Evolutionary conservation across 2,113 vertebrate genomes (phyloP), one percentile per base, ranked within the genome.

Genomic region (Polyodon spathula): DNA sequence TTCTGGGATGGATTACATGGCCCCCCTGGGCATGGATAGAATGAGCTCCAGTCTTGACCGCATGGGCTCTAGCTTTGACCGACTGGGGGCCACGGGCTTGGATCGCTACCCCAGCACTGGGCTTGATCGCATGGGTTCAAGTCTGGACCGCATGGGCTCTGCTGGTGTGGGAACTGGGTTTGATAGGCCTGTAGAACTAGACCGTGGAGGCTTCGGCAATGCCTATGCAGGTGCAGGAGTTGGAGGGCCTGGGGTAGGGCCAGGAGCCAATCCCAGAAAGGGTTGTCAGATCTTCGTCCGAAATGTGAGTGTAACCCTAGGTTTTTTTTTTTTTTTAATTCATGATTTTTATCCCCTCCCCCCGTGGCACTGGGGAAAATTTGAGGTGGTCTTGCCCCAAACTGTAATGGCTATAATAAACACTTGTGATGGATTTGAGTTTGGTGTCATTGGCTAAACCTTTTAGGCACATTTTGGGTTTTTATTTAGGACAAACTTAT

Each of bases 201-300:
- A 98, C 52, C 87, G 95, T 51, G 92, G 92, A 3, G 89, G 85
- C 76, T 97, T 97, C 56, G 89, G 92, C 55, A 90, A 89, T 61
- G 87, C 86, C 70, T 95, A 95, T 58, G 83, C 90, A 11, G 92
- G 91, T 53, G 82, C 81, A n/a, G 89, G 89, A 64, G 72, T 87
- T 2, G 93, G 89, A 72, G 93, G 92, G 8, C 87, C 93, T 58
- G 90, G 88, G 56, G 10, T n/a, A n/a, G n/a, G n/a, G n/a, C n/a
- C 83, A 6, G 89, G 89, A 37, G 63, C 75, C 64, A 90, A 92
- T 62, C 68, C 92, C 72, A 87, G 94, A 69, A 97, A 96, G 77
- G 93, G 93, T 58, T 97, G 94, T 71, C 95, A 98, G 83, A 98
- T 98, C 73, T 98, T 98, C 79, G 95, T 98, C 74, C 93, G 95